Evolutionary conservation across 2,113 vertebrate species (phyloP).

Genomic region (Xyliphius kryptos): DNA sequence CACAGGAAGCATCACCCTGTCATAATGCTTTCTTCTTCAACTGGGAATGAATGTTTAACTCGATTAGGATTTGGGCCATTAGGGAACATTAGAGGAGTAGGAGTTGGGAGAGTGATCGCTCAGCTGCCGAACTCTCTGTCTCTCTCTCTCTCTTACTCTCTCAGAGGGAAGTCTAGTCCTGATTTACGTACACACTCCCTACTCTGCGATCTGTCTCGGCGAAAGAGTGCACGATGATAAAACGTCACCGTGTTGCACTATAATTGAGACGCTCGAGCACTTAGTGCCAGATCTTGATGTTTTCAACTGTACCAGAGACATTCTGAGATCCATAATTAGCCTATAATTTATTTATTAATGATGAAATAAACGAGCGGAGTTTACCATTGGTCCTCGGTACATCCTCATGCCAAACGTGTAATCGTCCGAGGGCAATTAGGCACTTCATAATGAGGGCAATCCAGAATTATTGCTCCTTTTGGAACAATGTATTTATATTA

Average conservation of each 20-base stretch:
- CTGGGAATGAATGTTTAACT: conserved; percentile 64
- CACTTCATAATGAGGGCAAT: conserved; percentile 48
- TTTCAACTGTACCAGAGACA: conserved; percentile 27
- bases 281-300: conserved; percentile 46
- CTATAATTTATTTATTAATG: conserved; percentile 39
- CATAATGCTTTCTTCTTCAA: conserved; percentile 56
- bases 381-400: conserved; percentile 57
- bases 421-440: conserved; percentile 61
- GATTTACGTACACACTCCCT: conserved; percentile 46
- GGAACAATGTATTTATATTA: conserved; percentile 26
- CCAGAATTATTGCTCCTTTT: conserved; percentile 37
- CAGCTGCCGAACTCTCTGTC: conserved; percentile 44
- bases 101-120: conserved; percentile 61
- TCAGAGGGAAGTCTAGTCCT: too few species aligned
- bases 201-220: conserved; percentile 27
- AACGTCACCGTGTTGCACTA: conserved; percentile 48
- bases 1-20: conserved; percentile 49
- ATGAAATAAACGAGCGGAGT: conserved; percentile 33
- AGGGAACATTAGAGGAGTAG: conserved; percentile 64
- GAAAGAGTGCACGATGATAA: conserved; percentile 36
- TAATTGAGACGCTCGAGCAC: conserved; percentile 61
- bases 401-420: conserved; percentile 57
- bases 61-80: conserved; percentile 67
- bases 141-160: conserved; percentile 49
- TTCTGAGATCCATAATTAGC: conserved; percentile 25